Evolutionary conservation across 2,113 vertebrate genomes (phyloP).

Genomic region (Eulacestoma nigropectus): DNA sequence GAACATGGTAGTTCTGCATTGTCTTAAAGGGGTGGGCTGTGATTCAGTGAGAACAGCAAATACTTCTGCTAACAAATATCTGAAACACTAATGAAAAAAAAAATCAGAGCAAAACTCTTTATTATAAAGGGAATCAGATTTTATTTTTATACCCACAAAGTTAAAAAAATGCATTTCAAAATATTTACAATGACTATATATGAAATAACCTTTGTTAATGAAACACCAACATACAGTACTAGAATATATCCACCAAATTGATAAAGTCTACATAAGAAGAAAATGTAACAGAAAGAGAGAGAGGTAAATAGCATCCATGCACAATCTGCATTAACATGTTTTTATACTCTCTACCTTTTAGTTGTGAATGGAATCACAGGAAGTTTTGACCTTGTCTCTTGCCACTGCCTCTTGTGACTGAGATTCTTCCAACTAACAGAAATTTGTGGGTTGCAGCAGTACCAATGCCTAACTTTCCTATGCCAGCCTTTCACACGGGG

Average conservation of each 20-base stretch:
- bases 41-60: background rate
- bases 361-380: background rate
- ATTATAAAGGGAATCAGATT: constrained; percentile 66
- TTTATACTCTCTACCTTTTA: background rate
- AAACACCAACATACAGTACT: constrained; percentile 75
- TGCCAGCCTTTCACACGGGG: constrained; percentile 3
- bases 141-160: constrained; percentile 72
- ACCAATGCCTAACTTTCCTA: background rate
- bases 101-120: background rate
- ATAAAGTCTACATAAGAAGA: constrained; percentile 59
- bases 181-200: constrained; percentile 79
- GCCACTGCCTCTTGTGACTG: constrained; percentile 2
- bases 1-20: background rate
- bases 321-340: background rate
- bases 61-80: background rate
- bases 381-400: background rate
- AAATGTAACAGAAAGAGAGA: constrained; percentile 68
- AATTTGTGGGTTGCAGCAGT: constrained; percentile 19
- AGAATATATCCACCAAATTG: constrained; percentile 63
- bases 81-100: background rate
- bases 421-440: constrained; percentile 15
- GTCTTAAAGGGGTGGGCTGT: background rate
- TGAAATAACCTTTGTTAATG: constrained; percentile 70
- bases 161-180: constrained; percentile 79
- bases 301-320: constrained; percentile 46